phyloP scores from a whole-genome alignment of 2,888 invertebrate genomes.

The Lepas anatifera region DNA sequence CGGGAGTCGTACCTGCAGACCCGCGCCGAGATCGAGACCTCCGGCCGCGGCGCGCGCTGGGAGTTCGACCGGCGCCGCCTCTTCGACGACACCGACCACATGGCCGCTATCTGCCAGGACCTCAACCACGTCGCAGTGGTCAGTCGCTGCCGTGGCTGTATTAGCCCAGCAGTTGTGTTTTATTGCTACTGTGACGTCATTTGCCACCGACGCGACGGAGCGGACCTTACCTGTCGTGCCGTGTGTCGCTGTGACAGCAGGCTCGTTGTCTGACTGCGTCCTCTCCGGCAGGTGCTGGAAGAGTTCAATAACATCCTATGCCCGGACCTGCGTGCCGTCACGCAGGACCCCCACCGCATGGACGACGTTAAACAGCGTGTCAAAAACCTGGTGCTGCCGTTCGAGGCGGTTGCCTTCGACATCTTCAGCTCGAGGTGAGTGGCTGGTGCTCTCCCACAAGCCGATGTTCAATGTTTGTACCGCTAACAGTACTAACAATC shows the following conservation, averaged over 20 bases:
- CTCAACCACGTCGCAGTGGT: constrained; percentile 65
- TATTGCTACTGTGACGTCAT: too few species aligned
- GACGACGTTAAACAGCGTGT: constrained; percentile 72
- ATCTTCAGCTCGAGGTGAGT: constrained; percentile 45
- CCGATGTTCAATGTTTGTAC: too few species aligned
- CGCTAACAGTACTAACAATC: too few species aligned
- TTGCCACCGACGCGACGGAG: too few species aligned
- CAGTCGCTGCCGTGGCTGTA: too few species aligned
- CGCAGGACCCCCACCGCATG: constrained; percentile 73
- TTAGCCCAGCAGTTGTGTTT: too few species aligned
- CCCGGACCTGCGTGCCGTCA: constrained; percentile 68
- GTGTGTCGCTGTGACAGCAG: too few species aligned
- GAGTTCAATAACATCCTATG: constrained; percentile 86
- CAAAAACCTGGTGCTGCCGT: constrained; percentile 58
- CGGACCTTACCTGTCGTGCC: too few species aligned
- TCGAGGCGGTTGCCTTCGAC: constrained; percentile 67
- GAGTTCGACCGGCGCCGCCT: constrained; percentile 74
- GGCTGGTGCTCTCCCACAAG: too few species aligned
- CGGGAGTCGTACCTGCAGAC: constrained; percentile 60
- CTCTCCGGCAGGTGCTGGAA: constrained; percentile 53
- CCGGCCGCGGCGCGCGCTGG: constrained; percentile 76
- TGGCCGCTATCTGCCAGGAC: constrained; percentile 63
- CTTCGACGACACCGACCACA: constrained; percentile 74
- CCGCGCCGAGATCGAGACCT: constrained; percentile 68
- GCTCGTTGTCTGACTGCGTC: background rate